These are phyloP conservation scores for Periphyllus acericola DNA, from an alignment of 2,888 invertebrate genomes.

Conservation along the genomic window DNA sequence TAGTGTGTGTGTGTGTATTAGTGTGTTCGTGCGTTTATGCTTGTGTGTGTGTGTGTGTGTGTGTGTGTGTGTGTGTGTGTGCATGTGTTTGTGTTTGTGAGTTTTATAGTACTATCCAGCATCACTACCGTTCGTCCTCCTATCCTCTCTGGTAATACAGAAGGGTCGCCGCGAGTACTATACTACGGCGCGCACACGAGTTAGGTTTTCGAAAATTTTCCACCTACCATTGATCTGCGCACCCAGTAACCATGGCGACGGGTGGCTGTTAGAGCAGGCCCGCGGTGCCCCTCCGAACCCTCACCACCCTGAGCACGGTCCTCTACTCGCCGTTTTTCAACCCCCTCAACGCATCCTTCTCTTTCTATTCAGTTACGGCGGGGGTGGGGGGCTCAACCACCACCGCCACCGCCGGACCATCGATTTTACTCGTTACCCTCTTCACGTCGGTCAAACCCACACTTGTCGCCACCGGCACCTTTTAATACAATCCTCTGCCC, in stretches of 20 bases:
- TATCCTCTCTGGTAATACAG: background rate
- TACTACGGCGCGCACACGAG: conserved; percentile 38
- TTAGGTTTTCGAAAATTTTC: conserved; percentile 56
- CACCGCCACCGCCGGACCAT: conserved; percentile 52
- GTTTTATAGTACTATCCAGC: too few relatives aligned
- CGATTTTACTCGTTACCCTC: conserved; percentile 62
- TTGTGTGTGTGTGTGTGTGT: too few relatives aligned
- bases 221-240: conserved; percentile 61
- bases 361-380: background rate
- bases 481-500: conserved; percentile 55
- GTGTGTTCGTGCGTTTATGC: too few relatives aligned
- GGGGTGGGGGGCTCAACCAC: conserved; percentile 11
- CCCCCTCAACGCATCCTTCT: background rate
- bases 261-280: conserved; percentile 35
- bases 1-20: too few relatives aligned
- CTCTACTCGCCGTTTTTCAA: background rate
- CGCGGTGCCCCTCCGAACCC: background rate
- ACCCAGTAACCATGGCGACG: conserved; percentile 52
- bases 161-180: background rate
- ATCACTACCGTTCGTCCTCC: too few relatives aligned
- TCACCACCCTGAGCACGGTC: background rate
- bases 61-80: too few relatives aligned
- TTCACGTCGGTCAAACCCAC: conserved; percentile 61
- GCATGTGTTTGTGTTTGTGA: too few relatives aligned
- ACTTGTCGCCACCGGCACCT: conserved; percentile 61